Evolutionary conservation across 2,888 invertebrate genomes (phyloP).

Genomic region (Achlya flavicornis): DNA sequence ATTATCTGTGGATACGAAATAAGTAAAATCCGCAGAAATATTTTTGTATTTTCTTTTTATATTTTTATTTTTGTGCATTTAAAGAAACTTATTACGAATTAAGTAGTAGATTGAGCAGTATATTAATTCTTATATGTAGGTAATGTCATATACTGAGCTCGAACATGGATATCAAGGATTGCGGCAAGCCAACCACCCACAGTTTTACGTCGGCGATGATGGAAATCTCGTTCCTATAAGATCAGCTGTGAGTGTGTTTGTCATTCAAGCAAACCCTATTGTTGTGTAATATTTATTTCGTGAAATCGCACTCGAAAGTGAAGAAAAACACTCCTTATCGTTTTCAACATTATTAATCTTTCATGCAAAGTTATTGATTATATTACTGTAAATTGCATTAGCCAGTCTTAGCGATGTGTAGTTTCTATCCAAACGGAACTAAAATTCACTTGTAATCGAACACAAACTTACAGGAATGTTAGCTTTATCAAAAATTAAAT

Average conservation of each 20-base stretch:
- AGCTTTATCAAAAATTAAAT: neutral
- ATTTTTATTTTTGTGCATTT: neutral
- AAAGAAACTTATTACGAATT: neutral
- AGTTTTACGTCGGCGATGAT: constrained; percentile 89
- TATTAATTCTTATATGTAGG: constrained; percentile 59
- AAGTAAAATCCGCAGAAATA: neutral
- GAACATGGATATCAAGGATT: constrained; percentile 96
- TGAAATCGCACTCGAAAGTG: neutral
- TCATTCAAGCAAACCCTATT: constrained; percentile 1
- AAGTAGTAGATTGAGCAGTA: constrained; percentile 24
- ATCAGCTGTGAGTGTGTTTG: constrained; percentile 81
- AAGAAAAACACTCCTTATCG: neutral
- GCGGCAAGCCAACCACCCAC: constrained; percentile 87
- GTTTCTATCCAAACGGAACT: neutral
- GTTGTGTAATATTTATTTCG: constrained; percentile 3
- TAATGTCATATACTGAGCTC: constrained; percentile 96
- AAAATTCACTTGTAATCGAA: neutral
- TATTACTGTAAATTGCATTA: neutral
- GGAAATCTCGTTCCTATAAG: constrained; percentile 85
- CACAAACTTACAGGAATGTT: neutral
- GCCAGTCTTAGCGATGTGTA: neutral
- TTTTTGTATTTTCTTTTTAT: neutral
- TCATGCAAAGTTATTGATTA: neutral
- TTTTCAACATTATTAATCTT: neutral
- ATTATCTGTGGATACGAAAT: neutral